Evolutionary conservation across 2,797 vertebrate species (phyloP), one percentile per base, ranked within the genome.

Genomic region (Fundulus diaphanus): DNA sequence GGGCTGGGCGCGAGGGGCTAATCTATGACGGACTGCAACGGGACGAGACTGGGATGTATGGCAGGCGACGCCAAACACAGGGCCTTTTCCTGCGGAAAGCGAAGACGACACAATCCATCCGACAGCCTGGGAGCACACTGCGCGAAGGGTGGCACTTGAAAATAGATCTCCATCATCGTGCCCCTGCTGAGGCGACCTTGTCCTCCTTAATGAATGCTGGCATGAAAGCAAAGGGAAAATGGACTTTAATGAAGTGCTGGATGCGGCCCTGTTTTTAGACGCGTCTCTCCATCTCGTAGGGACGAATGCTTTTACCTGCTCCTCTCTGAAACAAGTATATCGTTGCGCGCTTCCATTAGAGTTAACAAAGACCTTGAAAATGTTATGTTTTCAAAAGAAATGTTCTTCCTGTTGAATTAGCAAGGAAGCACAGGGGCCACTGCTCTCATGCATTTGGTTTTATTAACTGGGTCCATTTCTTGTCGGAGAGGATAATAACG

Each of bases 221-320:
- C 76, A 78, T 82, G 68, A 91, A 90, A 86, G 86, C 78, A 52
- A 52, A 85, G 49, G 73, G 74, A 54, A 87, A 88, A 84, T 79
- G 77, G 80, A 87, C 24, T 67, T 27, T 18, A 85, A 78, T 24
- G 46, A 85, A 80, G 65, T n/a, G 44, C 40, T 68, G 27, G 67
- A 29, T 54, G 69, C 82, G 48, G 44, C 44, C 77, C 70, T 71
- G 68, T 73, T 73, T 77, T 79, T 61, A 85, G 73, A 75, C n/a
- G 68, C 79, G 52, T 77, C 74, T 71, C 68, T 85, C 76, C 79
- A 77, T 87, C 69, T 83, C 24, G 46, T 49, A 66, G 75, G 85
- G 82, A 86, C 84, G 78, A 88, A 90, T 87, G 89, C 87, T 92
- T 92, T 92, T 85, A 93, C 46, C 80, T 54, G 48, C 12, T 72